phyloP scores from a whole-genome alignment of 2,888 invertebrate genomes.

The Capitulum mitella region DNA sequence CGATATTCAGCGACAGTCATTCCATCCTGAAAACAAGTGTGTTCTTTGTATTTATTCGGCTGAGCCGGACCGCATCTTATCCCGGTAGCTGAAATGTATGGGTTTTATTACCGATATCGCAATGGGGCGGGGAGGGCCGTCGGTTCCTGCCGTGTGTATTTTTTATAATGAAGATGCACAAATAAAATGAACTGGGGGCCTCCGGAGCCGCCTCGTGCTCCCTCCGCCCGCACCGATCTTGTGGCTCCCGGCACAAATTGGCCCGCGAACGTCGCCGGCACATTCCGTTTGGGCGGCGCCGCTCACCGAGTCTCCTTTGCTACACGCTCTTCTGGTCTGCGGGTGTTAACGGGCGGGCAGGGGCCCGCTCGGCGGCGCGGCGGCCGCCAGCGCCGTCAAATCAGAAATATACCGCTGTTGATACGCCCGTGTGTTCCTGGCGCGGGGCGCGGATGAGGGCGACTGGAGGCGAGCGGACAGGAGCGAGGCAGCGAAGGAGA shows the following conservation, averaged over 20 bases:
- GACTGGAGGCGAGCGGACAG: too few species aligned
- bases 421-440: too few species aligned
- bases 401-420: constrained; percentile 1
- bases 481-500: too few species aligned
- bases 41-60: constrained; percentile 17
- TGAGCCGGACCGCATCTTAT: background rate
- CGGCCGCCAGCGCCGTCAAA: background rate
- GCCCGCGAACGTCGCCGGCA: too few species aligned
- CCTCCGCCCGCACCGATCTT: too few species aligned
- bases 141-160: constrained; percentile 4
- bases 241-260: too few species aligned
- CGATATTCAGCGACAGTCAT: background rate
- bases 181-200: background rate
- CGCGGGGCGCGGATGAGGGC: too few species aligned
- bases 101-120: background rate
- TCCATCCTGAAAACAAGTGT: constrained; percentile 15
- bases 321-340: background rate
- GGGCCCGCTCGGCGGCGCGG: background rate
- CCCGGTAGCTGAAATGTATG: constrained; percentile 2
- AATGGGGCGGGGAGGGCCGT: background rate
- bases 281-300: background rate
- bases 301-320: background rate
- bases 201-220: too few species aligned
- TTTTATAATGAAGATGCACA: background rate
- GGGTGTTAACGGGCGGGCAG: background rate